phyloP scores from a whole-genome alignment of 2,113 vertebrate species.

The Gasterosteus nipponicus region DNA sequence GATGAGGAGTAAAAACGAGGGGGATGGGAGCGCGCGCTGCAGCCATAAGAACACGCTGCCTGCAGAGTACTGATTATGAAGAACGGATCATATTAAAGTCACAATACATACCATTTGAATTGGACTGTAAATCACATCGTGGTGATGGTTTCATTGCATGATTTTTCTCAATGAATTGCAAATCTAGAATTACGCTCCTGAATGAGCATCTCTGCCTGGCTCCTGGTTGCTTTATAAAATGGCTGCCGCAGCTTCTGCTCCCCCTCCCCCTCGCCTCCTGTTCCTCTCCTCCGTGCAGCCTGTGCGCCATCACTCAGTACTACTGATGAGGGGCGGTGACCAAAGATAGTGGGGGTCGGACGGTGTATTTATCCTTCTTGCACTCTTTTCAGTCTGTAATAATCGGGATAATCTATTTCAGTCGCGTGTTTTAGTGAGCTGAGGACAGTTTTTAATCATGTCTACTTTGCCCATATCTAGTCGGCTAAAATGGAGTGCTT shows the following conservation, averaged over 20 bases:
- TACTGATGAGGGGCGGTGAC: conserved; percentile 71
- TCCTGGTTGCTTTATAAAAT: conserved; percentile 76
- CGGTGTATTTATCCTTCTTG: conserved; percentile 37
- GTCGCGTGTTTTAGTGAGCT: conserved; percentile 28
- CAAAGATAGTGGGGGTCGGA: conserved; percentile 64
- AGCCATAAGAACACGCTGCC: conserved; percentile 3
- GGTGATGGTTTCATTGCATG: background rate
- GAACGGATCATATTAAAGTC: background rate
- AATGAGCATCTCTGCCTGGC: conserved; percentile 65
- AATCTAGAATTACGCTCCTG: conserved; percentile 20
- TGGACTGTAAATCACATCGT: background rate
- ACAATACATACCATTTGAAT: conserved; percentile 2
- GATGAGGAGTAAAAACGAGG: background rate
- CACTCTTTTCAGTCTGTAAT: conserved; percentile 25
- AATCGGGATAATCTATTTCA: conserved; percentile 5
- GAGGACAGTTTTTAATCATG: conserved; percentile 1
- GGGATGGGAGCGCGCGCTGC: conserved; percentile 2
- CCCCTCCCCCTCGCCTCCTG: conserved; percentile 50
- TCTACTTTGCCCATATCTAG: conserved; percentile 22
- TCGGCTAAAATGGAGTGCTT: conserved; percentile 30
- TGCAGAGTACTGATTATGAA: conserved; percentile 8
- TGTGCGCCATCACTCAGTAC: conserved; percentile 75
- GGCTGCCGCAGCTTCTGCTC: conserved; percentile 72
- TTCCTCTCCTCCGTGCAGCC: conserved; percentile 61
- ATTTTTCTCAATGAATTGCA: conserved; percentile 11